Evolutionary conservation across 1,140 invertebrate genomes (phyloP).

Genomic region (Pseudomyrmex gracilis): DNA sequence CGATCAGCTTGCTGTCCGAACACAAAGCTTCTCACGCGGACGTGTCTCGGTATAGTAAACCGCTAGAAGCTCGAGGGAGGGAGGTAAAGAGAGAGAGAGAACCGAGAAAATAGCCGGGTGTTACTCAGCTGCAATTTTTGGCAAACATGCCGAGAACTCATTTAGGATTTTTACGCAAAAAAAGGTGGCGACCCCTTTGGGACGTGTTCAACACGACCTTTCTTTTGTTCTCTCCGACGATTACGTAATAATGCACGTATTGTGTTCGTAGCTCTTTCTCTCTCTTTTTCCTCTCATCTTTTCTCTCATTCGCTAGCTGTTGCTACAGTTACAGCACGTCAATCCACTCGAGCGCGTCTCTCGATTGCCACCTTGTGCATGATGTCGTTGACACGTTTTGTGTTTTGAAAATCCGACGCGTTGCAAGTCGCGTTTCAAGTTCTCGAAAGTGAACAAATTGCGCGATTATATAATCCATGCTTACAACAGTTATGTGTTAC

Average conservation of each 20-base stretch:
- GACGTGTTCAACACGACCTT: background rate
- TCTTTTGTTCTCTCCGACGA: background rate
- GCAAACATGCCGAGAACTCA: slow-evolving; percentile 25
- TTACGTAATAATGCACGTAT: background rate
- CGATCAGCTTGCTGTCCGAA: slow-evolving; percentile 25
- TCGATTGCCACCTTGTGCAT: background rate
- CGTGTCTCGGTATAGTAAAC: slow-evolving; percentile 6
- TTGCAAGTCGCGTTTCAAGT: too few relatives aligned
- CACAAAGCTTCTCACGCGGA: slow-evolving; percentile 33
- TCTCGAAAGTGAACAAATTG: background rate
- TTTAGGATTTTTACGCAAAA: slow-evolving; percentile 33
- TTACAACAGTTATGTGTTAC: too few relatives aligned
- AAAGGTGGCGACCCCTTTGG: background rate
- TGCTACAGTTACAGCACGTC: background rate
- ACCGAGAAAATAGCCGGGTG: background rate
- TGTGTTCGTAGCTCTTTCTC: background rate
- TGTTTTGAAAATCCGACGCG: too few relatives aligned
- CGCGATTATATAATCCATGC: too few relatives aligned
- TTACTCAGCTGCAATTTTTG: slow-evolving; percentile 32
- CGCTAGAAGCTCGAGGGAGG: background rate
- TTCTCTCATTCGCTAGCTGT: background rate
- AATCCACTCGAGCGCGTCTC: background rate
- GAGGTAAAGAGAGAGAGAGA: background rate
- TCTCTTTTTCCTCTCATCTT: background rate
- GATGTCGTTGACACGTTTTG: slow-evolving; percentile 11